A percentile compares a stretch with the other conserved stretches of the same genome.
These are phyloP conservation scores for Athene noctua DNA, from an alignment of 2,113 vertebrate genomes.

Conservation along the genomic window DNA sequence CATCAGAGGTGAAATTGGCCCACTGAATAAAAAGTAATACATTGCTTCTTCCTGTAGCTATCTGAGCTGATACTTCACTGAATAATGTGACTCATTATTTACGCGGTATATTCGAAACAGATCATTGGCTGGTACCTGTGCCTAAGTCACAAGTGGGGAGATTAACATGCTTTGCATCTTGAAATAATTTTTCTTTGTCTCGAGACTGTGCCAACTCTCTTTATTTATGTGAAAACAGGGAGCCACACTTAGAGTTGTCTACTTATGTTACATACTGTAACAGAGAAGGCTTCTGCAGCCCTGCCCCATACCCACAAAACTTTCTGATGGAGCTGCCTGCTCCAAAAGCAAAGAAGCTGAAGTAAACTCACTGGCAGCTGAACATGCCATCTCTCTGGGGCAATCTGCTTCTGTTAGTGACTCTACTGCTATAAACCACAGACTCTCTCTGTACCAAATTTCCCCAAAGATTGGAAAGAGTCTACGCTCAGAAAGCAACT, in stretches of 20 bases:
- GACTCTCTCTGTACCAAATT: not conserved
- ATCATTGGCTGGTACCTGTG: constrained; percentile 31
- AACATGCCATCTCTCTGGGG: not conserved
- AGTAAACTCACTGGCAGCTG: not conserved
- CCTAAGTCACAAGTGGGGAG: constrained; percentile 15
- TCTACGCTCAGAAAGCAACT: not conserved
- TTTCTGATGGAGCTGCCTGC: not conserved
- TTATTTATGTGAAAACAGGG: not conserved
- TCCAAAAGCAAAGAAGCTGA: not conserved
- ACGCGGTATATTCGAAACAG: constrained; percentile 24
- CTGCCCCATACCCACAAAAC: not conserved
- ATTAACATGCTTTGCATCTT: constrained; percentile 41
- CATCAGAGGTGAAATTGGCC: not conserved
- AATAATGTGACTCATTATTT: constrained; percentile 48
- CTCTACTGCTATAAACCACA: not conserved
- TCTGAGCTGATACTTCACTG: constrained; percentile 31
- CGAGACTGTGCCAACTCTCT: not conserved
- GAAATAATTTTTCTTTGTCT: constrained; percentile 31
- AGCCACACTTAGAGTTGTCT: not conserved
- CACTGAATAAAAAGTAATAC: not conserved
- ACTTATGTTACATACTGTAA: not conserved
- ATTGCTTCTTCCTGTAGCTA: not conserved
- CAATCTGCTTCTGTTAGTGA: not conserved
- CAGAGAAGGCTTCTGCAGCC: not conserved
- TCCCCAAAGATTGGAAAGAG: not conserved